A percentile compares a stretch with the other conserved stretches of the same genome.
Evolutionary conservation across 2,888 invertebrate genomes (phyloP).

Genomic region (Hirtodrosophila cameraria): DNA sequence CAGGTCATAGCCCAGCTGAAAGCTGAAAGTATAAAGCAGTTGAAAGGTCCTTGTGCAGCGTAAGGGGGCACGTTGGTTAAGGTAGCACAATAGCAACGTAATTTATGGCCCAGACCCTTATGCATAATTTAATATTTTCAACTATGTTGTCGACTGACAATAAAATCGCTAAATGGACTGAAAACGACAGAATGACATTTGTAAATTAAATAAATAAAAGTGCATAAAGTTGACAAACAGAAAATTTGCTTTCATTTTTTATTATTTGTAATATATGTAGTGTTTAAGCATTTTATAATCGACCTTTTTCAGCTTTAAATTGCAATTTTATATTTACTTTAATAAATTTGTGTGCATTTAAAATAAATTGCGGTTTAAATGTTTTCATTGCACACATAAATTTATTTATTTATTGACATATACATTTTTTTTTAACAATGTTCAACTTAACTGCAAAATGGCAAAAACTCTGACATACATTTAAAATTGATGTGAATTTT

Average conservation of each 20-base stretch:
- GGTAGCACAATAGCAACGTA: slow-evolving; percentile 19
- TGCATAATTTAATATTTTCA: slow-evolving; percentile 40
- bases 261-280: background rate
- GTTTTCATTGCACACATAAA: too few species aligned
- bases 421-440: too few species aligned
- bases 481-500: too few species aligned
- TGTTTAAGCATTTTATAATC: too few species aligned
- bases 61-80: too few species aligned
- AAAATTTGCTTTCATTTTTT: background rate
- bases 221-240: background rate
- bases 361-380: too few species aligned
- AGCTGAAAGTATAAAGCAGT: background rate
- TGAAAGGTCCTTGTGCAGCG: background rate
- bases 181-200: background rate
- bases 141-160: slow-evolving; percentile 27
- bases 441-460: too few species aligned
- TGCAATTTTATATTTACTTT: too few species aligned
- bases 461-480: too few species aligned
- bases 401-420: too few species aligned
- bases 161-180: slow-evolving; percentile 12
- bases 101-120: slow-evolving; percentile 27
- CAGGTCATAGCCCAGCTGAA: slow-evolving; percentile 18
- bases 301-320: too few species aligned
- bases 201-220: slow-evolving; percentile 11
- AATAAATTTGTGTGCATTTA: too few species aligned